Base-by-base conservation (phyloP, 1,140 invertebrate species). In the Luehdorfia chinensis region DNA sequence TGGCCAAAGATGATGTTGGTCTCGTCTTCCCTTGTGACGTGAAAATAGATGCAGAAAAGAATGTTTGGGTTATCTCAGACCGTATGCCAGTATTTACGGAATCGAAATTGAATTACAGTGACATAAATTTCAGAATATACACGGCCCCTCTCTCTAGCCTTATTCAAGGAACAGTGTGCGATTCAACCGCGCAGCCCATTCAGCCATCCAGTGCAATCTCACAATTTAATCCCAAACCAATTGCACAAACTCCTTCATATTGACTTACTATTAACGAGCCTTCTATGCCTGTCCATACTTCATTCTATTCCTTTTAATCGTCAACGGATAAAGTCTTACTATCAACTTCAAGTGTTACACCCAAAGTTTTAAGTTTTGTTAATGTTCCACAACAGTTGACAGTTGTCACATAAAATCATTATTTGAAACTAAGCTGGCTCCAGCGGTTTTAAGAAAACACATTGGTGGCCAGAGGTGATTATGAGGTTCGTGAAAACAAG, bases 41-140 rank as follows among this genome's bases (percentile, higher is more conserved):
- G 18, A 94, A 94, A 84, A 91, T 95, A 51, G 91, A 92, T 56
- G 80, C 81, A 8, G 81, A 89, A 44, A 83, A 87, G 52, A 90
- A 91, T 50, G 87, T 92, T 5, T 95, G 94, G 94, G 91, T 94
- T 0, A 91, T 95, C 1, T 94, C 93, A 0, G 94, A 95, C 66
- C 85, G 91, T 18, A 94, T 95, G 94, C 92, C 94, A 0, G 89
- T 92, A 19, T 94, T 95, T 55, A 71, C 95, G 9, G 80, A 93
- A 45, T 88, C 92, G 1, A 89, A 90, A 27, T 69, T 95, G 5
- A 91, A 95, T 64, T 94, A 92, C 53, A 91, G 89, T 15, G 93
- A 95, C 54, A 87, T 93, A 1, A 95, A 95, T 65, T 95, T 94
- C 87, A 90, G 93, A 64, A 91, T 95, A 53, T 91, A 91, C 60